Evolutionary conservation across 2,797 vertebrate species (phyloP).

Genomic region (Kryptopterus vitreolus): DNA sequence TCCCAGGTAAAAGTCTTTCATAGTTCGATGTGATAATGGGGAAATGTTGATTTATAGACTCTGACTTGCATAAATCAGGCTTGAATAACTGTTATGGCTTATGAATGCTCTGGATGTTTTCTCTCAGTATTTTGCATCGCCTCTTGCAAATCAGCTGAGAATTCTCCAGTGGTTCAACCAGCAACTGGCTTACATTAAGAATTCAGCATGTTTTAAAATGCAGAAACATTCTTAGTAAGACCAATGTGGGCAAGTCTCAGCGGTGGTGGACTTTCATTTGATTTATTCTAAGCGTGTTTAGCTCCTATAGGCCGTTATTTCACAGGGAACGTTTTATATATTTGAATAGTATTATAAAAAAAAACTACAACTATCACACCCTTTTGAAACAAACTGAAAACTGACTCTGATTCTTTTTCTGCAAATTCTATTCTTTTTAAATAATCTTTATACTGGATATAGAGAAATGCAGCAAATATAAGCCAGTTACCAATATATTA

Average conservation of each 20-base stretch:
- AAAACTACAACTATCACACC: not conserved
- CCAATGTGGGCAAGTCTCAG: not conserved
- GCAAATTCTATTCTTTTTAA: not conserved
- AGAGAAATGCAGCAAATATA: not conserved
- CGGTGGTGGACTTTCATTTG: not conserved
- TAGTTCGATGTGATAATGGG: too few species aligned
- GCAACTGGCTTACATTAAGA: too few species aligned
- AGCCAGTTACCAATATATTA: too few species aligned
- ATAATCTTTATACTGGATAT: not conserved
- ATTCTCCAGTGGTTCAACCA: not conserved
- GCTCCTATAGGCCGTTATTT: not conserved
- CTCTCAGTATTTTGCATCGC: not conserved
- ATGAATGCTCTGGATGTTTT: not conserved
- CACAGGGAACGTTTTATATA: not conserved
- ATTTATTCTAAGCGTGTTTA: slow-evolving; percentile 9
- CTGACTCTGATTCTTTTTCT: not conserved
- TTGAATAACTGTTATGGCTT: not conserved
- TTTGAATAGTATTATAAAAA: not conserved
- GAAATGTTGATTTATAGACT: not conserved
- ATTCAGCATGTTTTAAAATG: not conserved
- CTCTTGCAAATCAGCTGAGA: not conserved
- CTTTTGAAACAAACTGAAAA: not conserved
- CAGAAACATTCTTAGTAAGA: not conserved
- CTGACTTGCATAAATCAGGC: not conserved
- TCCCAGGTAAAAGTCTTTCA: too few species aligned